These are phyloP conservation scores for Colletes gigas DNA, from an alignment of 1,140 invertebrate genomes.

Conservation along the genomic window DNA sequence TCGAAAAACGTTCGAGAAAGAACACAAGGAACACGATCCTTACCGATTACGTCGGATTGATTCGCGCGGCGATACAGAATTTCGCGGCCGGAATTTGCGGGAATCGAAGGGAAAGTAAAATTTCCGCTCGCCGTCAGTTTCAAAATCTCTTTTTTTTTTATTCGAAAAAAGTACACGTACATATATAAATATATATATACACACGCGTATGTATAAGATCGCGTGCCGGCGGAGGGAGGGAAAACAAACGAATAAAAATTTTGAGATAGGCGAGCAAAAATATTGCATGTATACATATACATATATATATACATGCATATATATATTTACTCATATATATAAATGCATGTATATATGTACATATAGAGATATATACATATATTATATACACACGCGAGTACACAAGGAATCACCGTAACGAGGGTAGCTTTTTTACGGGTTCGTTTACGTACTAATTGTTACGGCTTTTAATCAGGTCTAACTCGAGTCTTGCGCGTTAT, in stretches of 20 bases:
- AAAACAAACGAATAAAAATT: slow-evolving; percentile 36
- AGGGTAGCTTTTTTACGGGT: slow-evolving; percentile 50
- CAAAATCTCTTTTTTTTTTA: background rate
- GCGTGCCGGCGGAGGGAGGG: background rate
- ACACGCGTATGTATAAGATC: slow-evolving; percentile 14
- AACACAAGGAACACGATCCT: slow-evolving; percentile 23
- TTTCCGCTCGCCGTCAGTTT: slow-evolving; percentile 26
- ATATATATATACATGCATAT: slow-evolving; percentile 24
- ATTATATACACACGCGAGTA: slow-evolving; percentile 47
- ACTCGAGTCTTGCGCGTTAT: slow-evolving; percentile 61
- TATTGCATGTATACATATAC: slow-evolving; percentile 48
- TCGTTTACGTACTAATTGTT: slow-evolving; percentile 56
- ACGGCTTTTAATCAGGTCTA: slow-evolving; percentile 62
- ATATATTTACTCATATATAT: slow-evolving; percentile 34
- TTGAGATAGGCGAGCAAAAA: slow-evolving; percentile 45
- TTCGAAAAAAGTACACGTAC: background rate
- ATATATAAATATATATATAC: slow-evolving; percentile 14
- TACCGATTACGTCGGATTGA: slow-evolving; percentile 11
- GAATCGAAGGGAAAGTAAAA: slow-evolving; percentile 8
- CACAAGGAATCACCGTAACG: slow-evolving; percentile 40
- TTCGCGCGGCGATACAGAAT: slow-evolving; percentile 7
- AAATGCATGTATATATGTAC: background rate
- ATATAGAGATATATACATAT: slow-evolving; percentile 43
- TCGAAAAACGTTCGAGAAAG: slow-evolving; percentile 65
- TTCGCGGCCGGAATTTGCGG: background rate